phyloP scores from a whole-genome alignment of 2,113 vertebrate species.

The Festucalex cinctus region DNA sequence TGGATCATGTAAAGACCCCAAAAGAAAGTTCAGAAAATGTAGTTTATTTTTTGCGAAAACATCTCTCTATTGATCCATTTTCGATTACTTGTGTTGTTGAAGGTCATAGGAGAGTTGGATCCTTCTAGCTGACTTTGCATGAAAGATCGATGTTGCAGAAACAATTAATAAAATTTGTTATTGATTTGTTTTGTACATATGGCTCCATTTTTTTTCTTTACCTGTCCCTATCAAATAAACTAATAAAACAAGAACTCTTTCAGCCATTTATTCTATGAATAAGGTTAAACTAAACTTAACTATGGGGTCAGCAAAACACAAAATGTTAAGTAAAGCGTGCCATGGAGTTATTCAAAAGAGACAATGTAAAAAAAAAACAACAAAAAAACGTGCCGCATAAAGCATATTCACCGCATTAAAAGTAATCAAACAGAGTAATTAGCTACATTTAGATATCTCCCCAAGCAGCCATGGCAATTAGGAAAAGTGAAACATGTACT shows the following conservation, averaged over 20 bases:
- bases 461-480: slow-evolving; percentile 60
- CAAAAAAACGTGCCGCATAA: neutral
- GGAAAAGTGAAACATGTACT: slow-evolving; percentile 58
- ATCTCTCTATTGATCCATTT: neutral
- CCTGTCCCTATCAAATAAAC: no score
- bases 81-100: neutral
- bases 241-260: neutral
- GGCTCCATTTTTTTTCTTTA: neutral
- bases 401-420: slow-evolving; percentile 20
- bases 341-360: neutral
- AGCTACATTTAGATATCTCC: slow-evolving; percentile 61
- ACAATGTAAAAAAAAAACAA: neutral
- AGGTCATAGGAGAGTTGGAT: neutral
- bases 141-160: neutral
- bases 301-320: neutral
- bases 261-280: neutral
- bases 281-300: neutral
- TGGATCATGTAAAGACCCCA: neutral
- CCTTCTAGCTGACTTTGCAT: neutral
- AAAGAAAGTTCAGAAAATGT: neutral
- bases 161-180: neutral
- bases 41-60: neutral
- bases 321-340: neutral
- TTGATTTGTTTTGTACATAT: neutral
- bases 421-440: slow-evolving; percentile 65